Evolutionary conservation across 1,140 invertebrate species (phyloP), one percentile per base, ranked within the genome.

Genomic region (Dufourea novaeangliae): DNA sequence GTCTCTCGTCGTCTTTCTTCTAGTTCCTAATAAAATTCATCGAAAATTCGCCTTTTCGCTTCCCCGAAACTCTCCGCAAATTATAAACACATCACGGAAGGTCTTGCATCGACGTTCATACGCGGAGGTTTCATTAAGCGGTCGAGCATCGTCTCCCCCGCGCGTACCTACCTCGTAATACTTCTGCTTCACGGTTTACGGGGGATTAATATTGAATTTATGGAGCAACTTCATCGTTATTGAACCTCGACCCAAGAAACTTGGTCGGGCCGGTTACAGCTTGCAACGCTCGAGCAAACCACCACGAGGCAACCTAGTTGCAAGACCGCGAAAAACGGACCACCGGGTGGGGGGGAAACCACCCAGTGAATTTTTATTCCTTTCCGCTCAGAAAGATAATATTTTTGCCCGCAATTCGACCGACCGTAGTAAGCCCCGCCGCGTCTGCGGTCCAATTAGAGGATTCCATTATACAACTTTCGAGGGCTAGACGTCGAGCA

Each of bases 161-260:
- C 54, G 0, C n/a, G n/a, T n/a, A n/a, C n/a, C n/a, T n/a, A n/a
- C 34, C 25, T 25, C 22, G 39, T 77, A 70, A 83, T 80, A 77
- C 68, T 72, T 80, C 78, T 62, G 62, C 34, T 20, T 64, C 29
- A 12, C 69, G 54, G 71, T 82, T 83, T 59, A 69, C 68, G 68
- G 4, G 59, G 83, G 62, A 84, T 84, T 84, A 84, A 84, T 84
- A 83, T 52, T 17, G 78, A 84, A 84, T 84, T 84, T 83, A 84
- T 77, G 72, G 56, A 7, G 39, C 37, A 84, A 84, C 68, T 84
- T 83, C 29, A 50, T n/a, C 81, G 68, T 66, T 83, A 83, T 83
- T 72, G 77, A 80, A 56, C 73, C 41, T n/a, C 46, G 54, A 20
- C 22, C 29, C 68, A 32, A 12, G 56, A 77, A 83, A 84, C 75